Evolutionary conservation across 37 sponge, comb jelly and placozoan species (phyloP), one percentile per base, ranked within the genome.

Genomic region (Haliclona indistincta): DNA sequence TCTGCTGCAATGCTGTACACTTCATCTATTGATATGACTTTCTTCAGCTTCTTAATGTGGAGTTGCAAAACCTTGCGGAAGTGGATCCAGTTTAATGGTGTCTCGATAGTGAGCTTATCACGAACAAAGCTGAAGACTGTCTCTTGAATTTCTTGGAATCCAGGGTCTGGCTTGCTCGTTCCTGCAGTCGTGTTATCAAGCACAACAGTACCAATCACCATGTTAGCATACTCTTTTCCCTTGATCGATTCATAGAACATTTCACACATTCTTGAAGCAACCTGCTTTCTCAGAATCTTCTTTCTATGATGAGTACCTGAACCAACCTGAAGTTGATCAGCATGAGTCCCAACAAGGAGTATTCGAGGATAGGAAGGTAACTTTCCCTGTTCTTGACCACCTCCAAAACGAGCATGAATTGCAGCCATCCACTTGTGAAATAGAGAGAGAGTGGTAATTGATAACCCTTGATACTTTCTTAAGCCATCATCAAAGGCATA

Each of bases 171-270:
- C 0, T 65, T 30, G 0, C 26, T 43, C 4, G 70, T 76, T 2
- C 85, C 85, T 64, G 85, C 78, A 54, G 75, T 80, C 4, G 80
- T 79, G 64, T 80, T 86, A 54, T 86, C 76, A 44, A 86, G 68
- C 35, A 86, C 61, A 0, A 74, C 8, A 29, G 43, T 72, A 44
- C 43, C 54, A 0, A 47, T 6, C 1, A 73, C 5, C 0, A 73
- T n/a, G 22, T 52, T 39, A 25, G 43, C 54, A 64, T 54, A 77
- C 0, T 30, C 54, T 65, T 84, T 84, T 19, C 41, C 64, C 7
- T 36, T 11, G 26, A n/a, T n/a, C 13, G 10, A 22, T 42, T 19
- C 26, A 22, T 33, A 42, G 20, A 15, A 22, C 34, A 11, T 19
- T 26, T 75, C 23, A 22, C 58, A 22, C 22, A 8, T 7, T 26